Percentiles rank a stretch among this genome's conserved stretches.
These are phyloP conservation scores for Eolophus roseicapilla DNA, from an alignment of 2,113 vertebrate species.

Conservation along the genomic window DNA sequence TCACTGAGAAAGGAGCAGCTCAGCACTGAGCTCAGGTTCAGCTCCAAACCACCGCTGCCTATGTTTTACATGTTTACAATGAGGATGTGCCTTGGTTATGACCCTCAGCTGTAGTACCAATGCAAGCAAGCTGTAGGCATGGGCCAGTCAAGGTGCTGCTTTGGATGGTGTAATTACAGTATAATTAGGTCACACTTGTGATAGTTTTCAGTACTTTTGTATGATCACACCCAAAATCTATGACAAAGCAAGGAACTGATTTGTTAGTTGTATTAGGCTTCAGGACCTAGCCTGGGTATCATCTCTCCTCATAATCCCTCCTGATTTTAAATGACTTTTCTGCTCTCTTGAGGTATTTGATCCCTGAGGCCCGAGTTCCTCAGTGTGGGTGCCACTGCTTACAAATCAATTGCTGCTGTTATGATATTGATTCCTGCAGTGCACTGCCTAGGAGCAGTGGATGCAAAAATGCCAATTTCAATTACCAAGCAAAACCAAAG, in stretches of 20 bases:
- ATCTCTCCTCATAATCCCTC: neutral
- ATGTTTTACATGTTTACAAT: fast-evolving
- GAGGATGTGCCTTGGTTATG: neutral
- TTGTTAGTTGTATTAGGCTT: neutral
- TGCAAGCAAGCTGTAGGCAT: neutral
- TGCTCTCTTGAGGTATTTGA: neutral
- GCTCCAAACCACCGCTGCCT: neutral
- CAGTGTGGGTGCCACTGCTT: neutral
- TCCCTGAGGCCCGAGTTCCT: neutral
- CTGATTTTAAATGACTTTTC: neutral
- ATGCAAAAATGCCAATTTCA: constrained; percentile 14
- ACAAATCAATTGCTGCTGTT: constrained; percentile 12
- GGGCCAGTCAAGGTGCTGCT: neutral
- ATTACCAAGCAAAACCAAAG: constrained; percentile 18
- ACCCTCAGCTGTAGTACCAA: neutral
- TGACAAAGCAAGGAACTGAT: neutral
- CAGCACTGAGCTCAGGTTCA: neutral
- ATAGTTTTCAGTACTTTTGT: neutral
- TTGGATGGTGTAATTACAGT: neutral
- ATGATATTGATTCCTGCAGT: neutral
- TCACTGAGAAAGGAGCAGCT: neutral
- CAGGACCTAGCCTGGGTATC: neutral
- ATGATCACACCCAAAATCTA: neutral
- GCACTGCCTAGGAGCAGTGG: neutral
- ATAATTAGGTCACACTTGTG: neutral